These are phyloP conservation scores for Andrena haemorrhoa DNA, from an alignment of 2,888 invertebrate species.

Conservation along the genomic window DNA sequence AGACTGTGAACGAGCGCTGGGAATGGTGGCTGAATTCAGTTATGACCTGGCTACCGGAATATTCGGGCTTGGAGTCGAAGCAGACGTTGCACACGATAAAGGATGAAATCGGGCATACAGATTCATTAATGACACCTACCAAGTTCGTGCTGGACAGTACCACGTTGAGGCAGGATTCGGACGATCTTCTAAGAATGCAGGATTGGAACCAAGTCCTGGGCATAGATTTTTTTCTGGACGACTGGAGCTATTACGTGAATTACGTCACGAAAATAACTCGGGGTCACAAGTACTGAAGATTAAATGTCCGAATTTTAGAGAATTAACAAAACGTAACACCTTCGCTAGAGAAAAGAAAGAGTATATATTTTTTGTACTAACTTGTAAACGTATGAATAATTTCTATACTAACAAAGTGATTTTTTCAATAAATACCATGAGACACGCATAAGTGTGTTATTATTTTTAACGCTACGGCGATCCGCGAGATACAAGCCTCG, in stretches of 20 bases:
- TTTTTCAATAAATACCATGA: slow-evolving; percentile 76
- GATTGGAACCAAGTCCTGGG: slow-evolving; percentile 77
- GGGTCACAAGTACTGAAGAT: slow-evolving; percentile 68
- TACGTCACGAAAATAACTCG: slow-evolving; percentile 72
- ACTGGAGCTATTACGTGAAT: slow-evolving; percentile 77
- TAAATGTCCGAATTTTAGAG: slow-evolving; percentile 15
- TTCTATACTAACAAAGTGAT: slow-evolving; percentile 66
- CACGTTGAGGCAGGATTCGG: slow-evolving; percentile 50
- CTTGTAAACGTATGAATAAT: slow-evolving; percentile 66
- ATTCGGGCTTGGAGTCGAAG: slow-evolving; percentile 63
- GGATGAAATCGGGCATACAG: slow-evolving; percentile 53
- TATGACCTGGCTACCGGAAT: slow-evolving; percentile 77
- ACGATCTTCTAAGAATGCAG: slow-evolving; percentile 72
- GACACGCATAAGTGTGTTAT: slow-evolving; percentile 6
- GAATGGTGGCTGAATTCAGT: slow-evolving; percentile 79
- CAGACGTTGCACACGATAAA: slow-evolving; percentile 32
- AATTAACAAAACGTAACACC: slow-evolving; percentile 23
- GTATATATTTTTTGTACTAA: slow-evolving; percentile 83
- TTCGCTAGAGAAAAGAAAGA: slow-evolving; percentile 55
- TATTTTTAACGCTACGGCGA: slow-evolving; percentile 9
- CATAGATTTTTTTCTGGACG: slow-evolving; percentile 69
- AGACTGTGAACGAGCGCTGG: slow-evolving; percentile 57
- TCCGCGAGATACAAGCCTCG: not conserved
- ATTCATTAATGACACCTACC: slow-evolving; percentile 66
- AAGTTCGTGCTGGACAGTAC: slow-evolving; percentile 66